Evolutionary conservation across 1,140 invertebrate species (phyloP).

Genomic region (Liolophura sinensis): DNA sequence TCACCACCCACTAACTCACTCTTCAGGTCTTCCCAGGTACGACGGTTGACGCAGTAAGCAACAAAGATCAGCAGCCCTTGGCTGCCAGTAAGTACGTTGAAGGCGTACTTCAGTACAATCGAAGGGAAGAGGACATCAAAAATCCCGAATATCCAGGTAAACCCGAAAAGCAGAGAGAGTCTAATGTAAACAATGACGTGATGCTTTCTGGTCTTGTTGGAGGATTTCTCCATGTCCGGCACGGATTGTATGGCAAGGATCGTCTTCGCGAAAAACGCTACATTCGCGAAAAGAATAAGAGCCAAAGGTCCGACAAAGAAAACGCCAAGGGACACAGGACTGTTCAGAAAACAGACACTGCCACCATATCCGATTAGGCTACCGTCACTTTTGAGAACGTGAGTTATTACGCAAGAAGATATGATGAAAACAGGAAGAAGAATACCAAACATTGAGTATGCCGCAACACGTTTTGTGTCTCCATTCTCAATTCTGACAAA

Average conservation of each 20-base stretch:
- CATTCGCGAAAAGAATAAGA: slow-evolving; percentile 16
- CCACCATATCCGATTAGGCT: slow-evolving; percentile 18
- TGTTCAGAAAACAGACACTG: slow-evolving; percentile 18
- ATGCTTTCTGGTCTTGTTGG: not conserved
- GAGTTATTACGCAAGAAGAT: no score
- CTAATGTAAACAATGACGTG: slow-evolving; percentile 21
- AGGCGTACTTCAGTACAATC: slow-evolving; percentile 60
- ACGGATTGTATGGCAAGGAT: slow-evolving; percentile 11
- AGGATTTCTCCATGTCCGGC: not conserved
- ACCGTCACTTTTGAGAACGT: no score
- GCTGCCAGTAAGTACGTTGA: slow-evolving; percentile 63
- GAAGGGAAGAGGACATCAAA: slow-evolving; percentile 60
- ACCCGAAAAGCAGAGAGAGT: slow-evolving; percentile 58
- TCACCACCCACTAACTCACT: no score
- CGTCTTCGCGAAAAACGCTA: slow-evolving; percentile 16
- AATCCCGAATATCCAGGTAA: slow-evolving; percentile 65
- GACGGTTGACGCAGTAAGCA: no score
- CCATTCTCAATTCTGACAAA: no score
- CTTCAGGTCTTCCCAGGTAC: no score
- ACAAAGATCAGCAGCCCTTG: slow-evolving; percentile 67
- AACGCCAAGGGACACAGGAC: slow-evolving; percentile 7
- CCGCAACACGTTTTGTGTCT: no score
- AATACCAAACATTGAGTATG: no score
- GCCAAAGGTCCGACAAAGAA: slow-evolving; percentile 16
- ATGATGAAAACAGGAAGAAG: no score